Evolutionary conservation across 2,113 vertebrate species (phyloP).

Genomic region (Empidonax alnorum): DNA sequence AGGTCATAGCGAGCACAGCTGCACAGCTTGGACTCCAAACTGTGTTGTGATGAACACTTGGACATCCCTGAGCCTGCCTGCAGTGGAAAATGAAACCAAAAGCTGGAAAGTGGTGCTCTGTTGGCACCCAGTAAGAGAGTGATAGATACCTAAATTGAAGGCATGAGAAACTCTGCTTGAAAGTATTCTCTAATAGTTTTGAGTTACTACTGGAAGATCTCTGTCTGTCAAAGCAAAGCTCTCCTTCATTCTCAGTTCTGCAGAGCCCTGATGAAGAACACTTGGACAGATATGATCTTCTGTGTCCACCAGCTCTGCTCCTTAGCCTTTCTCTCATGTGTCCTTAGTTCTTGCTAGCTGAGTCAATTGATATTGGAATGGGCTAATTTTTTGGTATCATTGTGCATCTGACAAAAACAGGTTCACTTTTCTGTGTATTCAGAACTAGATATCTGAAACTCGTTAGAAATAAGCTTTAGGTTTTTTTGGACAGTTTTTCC

Average conservation of each 20-base stretch:
- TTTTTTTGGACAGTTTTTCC: not conserved
- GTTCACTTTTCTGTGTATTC: not conserved
- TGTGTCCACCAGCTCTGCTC: not conserved
- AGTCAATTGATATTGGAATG: accelerated
- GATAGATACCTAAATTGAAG: not conserved
- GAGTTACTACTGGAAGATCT: not conserved
- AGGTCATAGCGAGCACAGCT: not conserved
- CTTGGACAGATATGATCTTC: not conserved
- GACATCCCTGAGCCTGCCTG: not conserved
- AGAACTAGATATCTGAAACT: not conserved
- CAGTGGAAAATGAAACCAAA: not conserved
- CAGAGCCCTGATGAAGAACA: not conserved
- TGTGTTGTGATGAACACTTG: not conserved
- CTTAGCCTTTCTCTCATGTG: not conserved
- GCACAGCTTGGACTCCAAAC: not conserved
- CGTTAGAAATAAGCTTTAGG: not conserved
- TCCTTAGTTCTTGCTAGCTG: not conserved
- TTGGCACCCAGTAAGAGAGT: not conserved
- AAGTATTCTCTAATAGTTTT: not conserved
- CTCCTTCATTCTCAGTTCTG: not conserved
- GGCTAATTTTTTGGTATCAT: not conserved
- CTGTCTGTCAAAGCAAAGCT: not conserved
- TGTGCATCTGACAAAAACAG: not conserved
- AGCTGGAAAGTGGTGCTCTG: not conserved
- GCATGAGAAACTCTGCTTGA: not conserved